These are phyloP conservation scores for Leiothrix lutea DNA, from an alignment of 2,113 vertebrate species.

Conservation along the genomic window DNA sequence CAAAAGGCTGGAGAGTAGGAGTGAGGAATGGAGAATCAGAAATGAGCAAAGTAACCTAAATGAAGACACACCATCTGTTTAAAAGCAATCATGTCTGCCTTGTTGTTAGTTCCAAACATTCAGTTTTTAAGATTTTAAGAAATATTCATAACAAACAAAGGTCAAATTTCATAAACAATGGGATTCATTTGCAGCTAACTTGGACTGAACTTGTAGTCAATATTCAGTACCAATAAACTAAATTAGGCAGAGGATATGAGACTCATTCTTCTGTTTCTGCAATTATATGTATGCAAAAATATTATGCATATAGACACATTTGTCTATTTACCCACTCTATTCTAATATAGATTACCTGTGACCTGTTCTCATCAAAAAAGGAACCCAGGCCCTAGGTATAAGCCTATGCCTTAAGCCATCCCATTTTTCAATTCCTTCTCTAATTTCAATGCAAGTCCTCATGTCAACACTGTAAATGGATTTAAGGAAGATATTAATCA, in stretches of 20 bases:
- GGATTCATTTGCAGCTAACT: background rate
- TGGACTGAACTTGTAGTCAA: background rate
- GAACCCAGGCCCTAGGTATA: background rate
- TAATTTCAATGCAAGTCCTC: background rate
- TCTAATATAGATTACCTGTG: background rate
- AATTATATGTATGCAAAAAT: background rate
- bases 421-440: background rate
- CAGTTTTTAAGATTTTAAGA: background rate
- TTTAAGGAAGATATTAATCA: background rate
- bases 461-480: background rate
- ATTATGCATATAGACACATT: background rate
- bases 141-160: background rate
- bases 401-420: background rate
- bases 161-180: background rate
- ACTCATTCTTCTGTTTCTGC: background rate
- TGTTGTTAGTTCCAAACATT: background rate
- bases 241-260: background rate
- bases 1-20: background rate
- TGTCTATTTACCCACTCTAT: fast-evolving
- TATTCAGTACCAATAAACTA: background rate
- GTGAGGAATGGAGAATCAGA: background rate
- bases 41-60: background rate
- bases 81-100: background rate
- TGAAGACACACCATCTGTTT: background rate
- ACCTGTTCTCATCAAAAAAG: background rate